Conservation (phyloP, 2,113 vertebrate genomes). For the Tragelaphus scriptus region DNA sequence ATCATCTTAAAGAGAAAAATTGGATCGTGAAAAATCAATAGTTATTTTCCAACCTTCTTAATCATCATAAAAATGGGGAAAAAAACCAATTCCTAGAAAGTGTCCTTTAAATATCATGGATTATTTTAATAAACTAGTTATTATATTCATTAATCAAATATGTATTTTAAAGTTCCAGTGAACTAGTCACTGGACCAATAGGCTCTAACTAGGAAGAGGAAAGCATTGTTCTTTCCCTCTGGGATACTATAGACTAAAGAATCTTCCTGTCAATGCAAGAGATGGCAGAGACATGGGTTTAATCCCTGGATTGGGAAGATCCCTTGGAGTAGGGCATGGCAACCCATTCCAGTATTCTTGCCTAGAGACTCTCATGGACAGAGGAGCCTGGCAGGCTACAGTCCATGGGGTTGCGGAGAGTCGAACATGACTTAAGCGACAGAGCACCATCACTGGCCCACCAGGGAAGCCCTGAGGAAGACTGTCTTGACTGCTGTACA, state of each 20-base stretch:
- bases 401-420: background rate
- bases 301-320: background rate
- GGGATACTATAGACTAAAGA: background rate
- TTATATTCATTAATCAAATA: background rate
- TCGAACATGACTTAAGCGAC: background rate
- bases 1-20: background rate
- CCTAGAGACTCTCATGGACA: background rate
- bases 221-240: background rate
- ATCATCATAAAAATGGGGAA: background rate
- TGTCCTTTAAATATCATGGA: background rate
- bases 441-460: background rate
- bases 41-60: background rate
- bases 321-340: background rate
- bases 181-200: background rate
- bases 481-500: background rate
- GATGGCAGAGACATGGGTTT: background rate
- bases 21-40: background rate
- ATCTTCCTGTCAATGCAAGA: background rate
- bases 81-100: background rate
- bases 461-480: background rate
- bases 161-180: background rate
- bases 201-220: background rate
- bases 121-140: background rate
- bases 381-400: background rate
- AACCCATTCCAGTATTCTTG: background rate